Conservation (phyloP, 2,888 invertebrate genomes). For the Embidobia sp. region DNA sequence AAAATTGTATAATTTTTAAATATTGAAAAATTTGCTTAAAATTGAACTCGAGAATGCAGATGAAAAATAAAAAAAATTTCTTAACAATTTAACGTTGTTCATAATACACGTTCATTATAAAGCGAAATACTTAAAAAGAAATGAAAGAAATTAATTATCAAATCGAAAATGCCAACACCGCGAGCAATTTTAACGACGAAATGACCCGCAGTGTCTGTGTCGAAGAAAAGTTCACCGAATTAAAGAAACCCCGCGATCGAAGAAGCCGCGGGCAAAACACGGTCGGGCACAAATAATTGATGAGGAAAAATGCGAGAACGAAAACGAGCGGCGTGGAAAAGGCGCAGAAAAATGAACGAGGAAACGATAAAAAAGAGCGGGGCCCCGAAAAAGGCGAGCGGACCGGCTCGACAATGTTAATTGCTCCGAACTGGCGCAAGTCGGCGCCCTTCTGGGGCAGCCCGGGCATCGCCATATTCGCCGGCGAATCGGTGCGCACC, state of each 20-base stretch:
- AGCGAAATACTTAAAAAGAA: too few species aligned
- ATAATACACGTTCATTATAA: too few species aligned
- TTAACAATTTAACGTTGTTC: not conserved
- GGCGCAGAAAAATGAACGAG: conserved; percentile 63
- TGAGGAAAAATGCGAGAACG: conserved; percentile 68
- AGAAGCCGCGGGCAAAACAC: conserved; percentile 60
- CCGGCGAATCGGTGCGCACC: conserved; percentile 43
- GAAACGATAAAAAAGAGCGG: conserved; percentile 54
- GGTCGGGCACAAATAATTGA: conserved; percentile 71
- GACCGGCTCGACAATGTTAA: conserved; percentile 71
- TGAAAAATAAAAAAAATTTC: not conserved
- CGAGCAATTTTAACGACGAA: too few species aligned
- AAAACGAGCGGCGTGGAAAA: conserved; percentile 53
- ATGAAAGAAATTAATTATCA: too few species aligned
- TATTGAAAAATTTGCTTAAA: too few species aligned
- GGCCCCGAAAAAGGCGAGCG: conserved; percentile 66
- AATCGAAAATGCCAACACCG: too few species aligned
- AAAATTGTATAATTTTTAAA: too few species aligned
- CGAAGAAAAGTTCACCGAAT: conserved; percentile 57
- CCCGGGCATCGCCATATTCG: conserved; percentile 66
- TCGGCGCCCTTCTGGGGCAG: conserved; percentile 61
- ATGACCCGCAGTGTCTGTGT: not conserved
- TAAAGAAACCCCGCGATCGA: conserved; percentile 59
- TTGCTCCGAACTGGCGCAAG: conserved; percentile 68
- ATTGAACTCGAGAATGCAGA: too few species aligned